Percentiles rank a stretch among this genome's conserved stretches.
These are phyloP conservation scores for Tetanocera ferruginea DNA, from an alignment of 2,888 invertebrate genomes.

Conservation along the genomic window DNA sequence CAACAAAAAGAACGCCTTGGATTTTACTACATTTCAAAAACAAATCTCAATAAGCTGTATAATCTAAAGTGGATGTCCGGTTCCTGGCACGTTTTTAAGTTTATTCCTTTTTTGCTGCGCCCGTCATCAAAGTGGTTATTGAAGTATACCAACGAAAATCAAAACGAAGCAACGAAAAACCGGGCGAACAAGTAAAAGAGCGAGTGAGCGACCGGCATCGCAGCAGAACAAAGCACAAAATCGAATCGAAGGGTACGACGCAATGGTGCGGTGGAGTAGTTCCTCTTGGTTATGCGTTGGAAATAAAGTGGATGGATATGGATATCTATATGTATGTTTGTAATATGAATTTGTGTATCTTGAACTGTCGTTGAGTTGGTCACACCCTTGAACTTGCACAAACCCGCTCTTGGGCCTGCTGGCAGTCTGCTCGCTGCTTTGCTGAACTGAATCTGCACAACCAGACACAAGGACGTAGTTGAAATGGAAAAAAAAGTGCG, in stretches of 20 bases:
- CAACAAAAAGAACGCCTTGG: no score
- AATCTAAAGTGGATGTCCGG: neutral
- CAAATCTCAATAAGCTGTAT: neutral
- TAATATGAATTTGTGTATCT: constrained; percentile 46
- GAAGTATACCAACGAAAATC: constrained; percentile 31
- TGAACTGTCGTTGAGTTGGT: constrained; percentile 53
- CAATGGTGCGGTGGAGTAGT: neutral
- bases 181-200: constrained; percentile 30
- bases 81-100: constrained; percentile 1
- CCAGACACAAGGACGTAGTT: neutral
- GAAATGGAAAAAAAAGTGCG: neutral
- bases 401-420: constrained; percentile 1
- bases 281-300: constrained; percentile 54
- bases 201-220: constrained; percentile 34
- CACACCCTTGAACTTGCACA: constrained; percentile 69
- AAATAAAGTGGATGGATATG: constrained; percentile 55
- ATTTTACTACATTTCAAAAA: no score
- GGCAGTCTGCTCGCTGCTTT: constrained; percentile 8
- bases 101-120: constrained; percentile 4
- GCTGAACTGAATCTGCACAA: neutral
- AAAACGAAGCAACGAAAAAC: constrained; percentile 2
- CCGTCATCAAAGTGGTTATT: neutral
- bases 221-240: constrained; percentile 17
- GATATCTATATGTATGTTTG: constrained; percentile 41
- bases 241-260: neutral